Evolutionary conservation across 1,140 invertebrate species (phyloP).

Genomic region (Pachypsylla venusta): DNA sequence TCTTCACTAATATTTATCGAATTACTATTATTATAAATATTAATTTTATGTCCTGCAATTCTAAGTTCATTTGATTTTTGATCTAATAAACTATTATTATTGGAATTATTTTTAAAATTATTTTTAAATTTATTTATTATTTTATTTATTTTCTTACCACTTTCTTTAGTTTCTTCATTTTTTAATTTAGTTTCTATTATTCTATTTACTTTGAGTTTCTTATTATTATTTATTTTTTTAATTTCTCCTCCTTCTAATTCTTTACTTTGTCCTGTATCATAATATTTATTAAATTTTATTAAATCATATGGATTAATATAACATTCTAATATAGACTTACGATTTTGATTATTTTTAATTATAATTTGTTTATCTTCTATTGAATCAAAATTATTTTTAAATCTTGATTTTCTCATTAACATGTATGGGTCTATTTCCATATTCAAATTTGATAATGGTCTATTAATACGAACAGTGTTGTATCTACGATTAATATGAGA

Average conservation of each 20-base stretch:
- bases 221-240: background rate
- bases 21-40: background rate
- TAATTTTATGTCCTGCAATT: background rate
- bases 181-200: background rate
- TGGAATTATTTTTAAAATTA: background rate
- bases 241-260: conserved; percentile 30
- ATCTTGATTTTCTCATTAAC: background rate
- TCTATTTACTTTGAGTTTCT: background rate
- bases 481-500: background rate
- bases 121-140: background rate
- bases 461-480: background rate
- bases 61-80: no score
- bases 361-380: no score
- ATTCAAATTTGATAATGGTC: background rate
- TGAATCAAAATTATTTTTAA: background rate
- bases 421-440: conserved; percentile 4
- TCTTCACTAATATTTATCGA: background rate
- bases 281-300: conserved; percentile 34
- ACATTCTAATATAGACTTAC: conserved; percentile 61
- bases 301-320: conserved; percentile 73
- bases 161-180: background rate
- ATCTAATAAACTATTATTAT: background rate
- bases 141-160: background rate
- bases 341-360: conserved; percentile 8
- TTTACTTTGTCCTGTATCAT: conserved; percentile 15